Evolutionary conservation across 2,113 vertebrate genomes (phyloP).

Genomic region (Nicator chloris): DNA sequence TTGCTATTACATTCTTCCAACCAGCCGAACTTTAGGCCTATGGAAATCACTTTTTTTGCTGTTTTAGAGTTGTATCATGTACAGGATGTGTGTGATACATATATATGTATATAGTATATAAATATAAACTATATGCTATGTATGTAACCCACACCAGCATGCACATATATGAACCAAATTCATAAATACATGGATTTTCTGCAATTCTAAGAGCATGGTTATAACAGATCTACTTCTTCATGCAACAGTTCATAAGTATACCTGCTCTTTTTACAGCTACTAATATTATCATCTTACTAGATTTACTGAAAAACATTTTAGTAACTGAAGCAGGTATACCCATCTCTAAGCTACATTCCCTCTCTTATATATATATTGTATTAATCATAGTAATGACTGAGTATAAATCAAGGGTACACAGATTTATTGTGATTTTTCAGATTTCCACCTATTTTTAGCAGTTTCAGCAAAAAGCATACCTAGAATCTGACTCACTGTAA

Average conservation of each 20-base stretch:
- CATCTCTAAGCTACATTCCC: neutral
- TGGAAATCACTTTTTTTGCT: neutral
- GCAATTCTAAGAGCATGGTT: neutral
- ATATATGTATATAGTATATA: neutral
- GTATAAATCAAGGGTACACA: neutral
- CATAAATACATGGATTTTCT: neutral
- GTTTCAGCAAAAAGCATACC: neutral
- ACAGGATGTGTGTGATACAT: neutral
- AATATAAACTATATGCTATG: neutral
- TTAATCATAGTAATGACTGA: neutral
- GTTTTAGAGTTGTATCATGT: neutral
- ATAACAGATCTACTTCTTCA: neutral
- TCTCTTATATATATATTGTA: neutral
- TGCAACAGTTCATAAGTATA: neutral
- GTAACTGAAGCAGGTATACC: neutral
- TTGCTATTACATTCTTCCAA: neutral
- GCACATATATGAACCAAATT: neutral
- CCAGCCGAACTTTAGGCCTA: accelerated
- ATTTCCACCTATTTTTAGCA: neutral
- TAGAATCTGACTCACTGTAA: neutral
- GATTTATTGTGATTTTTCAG: neutral
- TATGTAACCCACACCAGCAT: neutral
- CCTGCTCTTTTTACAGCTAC: neutral
- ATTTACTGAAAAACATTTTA: neutral
- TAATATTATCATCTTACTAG: neutral